Percentiles rank a stretch among this genome's conserved stretches.
phyloP scores from a whole-genome alignment of 2,113 vertebrate species.

The Neotragus moschatus region DNA sequence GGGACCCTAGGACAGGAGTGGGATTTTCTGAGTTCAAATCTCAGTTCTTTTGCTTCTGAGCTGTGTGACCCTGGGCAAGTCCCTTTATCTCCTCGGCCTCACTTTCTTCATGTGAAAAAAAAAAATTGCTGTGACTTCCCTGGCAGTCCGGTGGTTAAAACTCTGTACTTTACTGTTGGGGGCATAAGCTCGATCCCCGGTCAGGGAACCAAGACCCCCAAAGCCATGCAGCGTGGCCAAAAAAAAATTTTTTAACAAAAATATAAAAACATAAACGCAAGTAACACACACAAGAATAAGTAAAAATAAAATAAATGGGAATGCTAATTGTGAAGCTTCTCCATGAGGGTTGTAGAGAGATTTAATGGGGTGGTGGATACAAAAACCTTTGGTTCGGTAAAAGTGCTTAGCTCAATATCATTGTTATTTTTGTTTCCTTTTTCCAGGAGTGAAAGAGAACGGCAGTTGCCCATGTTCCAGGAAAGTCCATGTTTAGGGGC shows the following conservation, averaged over 20 bases:
- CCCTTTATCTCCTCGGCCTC: not conserved
- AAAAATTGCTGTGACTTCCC: not conserved
- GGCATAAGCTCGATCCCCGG: not conserved
- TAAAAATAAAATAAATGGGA: not conserved
- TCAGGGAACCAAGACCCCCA: not conserved
- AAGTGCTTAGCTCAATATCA: not conserved
- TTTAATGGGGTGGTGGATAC: not conserved
- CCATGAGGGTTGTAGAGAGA: not conserved
- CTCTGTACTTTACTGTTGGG: not conserved
- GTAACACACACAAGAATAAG: not conserved
- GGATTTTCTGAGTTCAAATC: not conserved
- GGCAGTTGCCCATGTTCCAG: not conserved
- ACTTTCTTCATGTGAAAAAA: not conserved
- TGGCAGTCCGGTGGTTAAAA: accelerated
- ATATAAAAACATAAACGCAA: not conserved
- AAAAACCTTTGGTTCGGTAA: not conserved
- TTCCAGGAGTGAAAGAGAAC: not conserved
- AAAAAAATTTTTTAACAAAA: not conserved
- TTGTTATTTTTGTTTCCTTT: not conserved
- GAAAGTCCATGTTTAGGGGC: not conserved
- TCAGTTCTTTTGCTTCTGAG: not conserved
- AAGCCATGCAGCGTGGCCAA: accelerated
- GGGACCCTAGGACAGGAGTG: not conserved
- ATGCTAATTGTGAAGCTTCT: not conserved
- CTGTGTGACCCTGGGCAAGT: not conserved